Evolutionary conservation across 2,113 vertebrate species (phyloP), one percentile per base, ranked within the genome.

Genomic region (Thomomys bottae): DNA sequence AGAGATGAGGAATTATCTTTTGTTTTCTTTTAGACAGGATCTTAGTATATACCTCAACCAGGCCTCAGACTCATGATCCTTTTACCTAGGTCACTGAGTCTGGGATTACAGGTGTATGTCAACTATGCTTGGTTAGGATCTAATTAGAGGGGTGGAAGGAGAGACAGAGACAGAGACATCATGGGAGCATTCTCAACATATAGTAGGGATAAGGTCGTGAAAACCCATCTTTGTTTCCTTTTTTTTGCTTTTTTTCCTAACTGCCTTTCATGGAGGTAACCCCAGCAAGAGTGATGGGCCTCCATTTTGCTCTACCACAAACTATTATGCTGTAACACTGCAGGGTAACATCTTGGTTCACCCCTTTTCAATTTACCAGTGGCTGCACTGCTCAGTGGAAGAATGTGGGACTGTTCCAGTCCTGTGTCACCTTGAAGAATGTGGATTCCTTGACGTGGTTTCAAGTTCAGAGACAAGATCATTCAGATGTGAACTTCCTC

Each of bases 391-490:
- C 87, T 96, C 90, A 84, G 78, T 72, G 81, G 54, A 90, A 79
- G 82, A 71, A 84, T 79, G 64, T 8, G n/a, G 66, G 78, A 82
- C 67, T 64, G 88, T 18, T 61, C 79, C 54, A 36, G 71, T 76
- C 24, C 88, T 80, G 68, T 67, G 85, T 79, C 71, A 34, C 17
- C 1, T 63, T 18, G 18, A n/a, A 73, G 42, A 87, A 40, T 7
- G 30, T 49, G 57, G 54, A 70, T 88, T 82, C 71, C 89, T 42
- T 63, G 80, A 67, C 78, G 24, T 49, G 86, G 75, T 79, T 70
- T 93, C 80, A 77, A 66, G 63, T 72, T 40, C 42, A 92, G 71
- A 76, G 83, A 93, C 67, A 72, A 95, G 79, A 67, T 94, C 70
- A 86, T 67, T 92, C 61, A 83, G 76, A 88, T 88, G 84, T 66